These are phyloP conservation scores for Lacerta bilineata DNA, from an alignment of 2,797 vertebrate genomes.

Conservation along the genomic window DNA sequence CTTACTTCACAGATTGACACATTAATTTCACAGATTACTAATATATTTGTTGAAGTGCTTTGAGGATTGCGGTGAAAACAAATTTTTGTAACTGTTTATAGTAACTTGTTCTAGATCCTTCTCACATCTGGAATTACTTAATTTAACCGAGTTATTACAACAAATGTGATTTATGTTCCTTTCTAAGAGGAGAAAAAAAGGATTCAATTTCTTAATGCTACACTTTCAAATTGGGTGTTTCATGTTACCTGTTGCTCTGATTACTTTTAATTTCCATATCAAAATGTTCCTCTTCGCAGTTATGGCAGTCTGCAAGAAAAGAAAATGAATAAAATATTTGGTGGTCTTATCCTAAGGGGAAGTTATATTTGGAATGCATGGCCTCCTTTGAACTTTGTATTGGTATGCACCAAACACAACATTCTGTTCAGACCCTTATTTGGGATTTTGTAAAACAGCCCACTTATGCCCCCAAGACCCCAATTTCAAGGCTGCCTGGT, in stretches of 20 bases:
- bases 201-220: constrained; percentile 44
- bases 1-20: not conserved
- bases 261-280: constrained; percentile 75
- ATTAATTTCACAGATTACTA: not conserved
- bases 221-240: constrained; percentile 37
- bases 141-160: not conserved
- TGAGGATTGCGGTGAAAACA: not conserved
- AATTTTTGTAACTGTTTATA: not conserved
- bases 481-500: too few relatives aligned
- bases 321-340: constrained; percentile 64
- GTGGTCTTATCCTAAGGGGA: constrained; percentile 56
- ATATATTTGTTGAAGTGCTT: not conserved
- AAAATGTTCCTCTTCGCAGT: constrained; percentile 74
- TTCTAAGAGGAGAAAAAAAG: constrained; percentile 4
- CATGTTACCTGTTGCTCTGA: constrained; percentile 77
- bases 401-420: not conserved
- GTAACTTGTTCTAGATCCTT: not conserved
- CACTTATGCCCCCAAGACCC: too few relatives aligned
- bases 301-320: constrained; percentile 78
- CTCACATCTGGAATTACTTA: constrained; percentile 25
- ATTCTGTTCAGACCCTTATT: too few relatives aligned
- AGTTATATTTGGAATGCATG: constrained; percentile 65
- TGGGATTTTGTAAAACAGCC: too few relatives aligned
- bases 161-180: constrained; percentile 34
- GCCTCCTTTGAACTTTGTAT: constrained; percentile 41